Evolutionary conservation across 2,888 invertebrate species (phyloP), one percentile per base, ranked within the genome.

Genomic region (Strigamia crassipes): DNA sequence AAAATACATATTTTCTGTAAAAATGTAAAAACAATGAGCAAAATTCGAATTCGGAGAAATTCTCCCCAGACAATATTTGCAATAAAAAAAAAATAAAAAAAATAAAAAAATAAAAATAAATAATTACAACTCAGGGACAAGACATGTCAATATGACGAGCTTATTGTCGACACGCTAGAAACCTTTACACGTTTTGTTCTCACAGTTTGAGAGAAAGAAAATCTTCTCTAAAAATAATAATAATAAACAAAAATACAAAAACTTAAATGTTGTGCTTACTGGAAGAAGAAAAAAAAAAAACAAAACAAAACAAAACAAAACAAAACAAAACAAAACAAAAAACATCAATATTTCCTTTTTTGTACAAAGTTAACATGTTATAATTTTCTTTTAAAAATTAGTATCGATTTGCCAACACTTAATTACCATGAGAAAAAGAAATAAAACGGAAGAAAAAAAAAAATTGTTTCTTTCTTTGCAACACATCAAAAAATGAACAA

Each of bases 101-200:
- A 51, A 18, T 1, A 51, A 51, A 51, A 18, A 13, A 18, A 18
- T 15, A 4, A 51, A 51, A 51, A 51, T 10, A 51, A 6, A 66
- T 66, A 66, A 66, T 66, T 66, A 66, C 21, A 66, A 66, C 18
- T 66, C 61, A 27, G 8, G 21, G 15, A 66, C 61, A 66, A 21
- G 23, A 23, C 61, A 21, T 23, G 61, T 66, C 61, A 66, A 66
- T 18, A 66, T 66, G 21, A 23, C 61, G 23, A 18, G 61, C 61
- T 66, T 23, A 66, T 12, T 66, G 61, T 21, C n/a, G 61, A 66
- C 61, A 66, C 61, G 61, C 61, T 66, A 66, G 23, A 66, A 66
- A 66, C 61, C n/a, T 66, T 66, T 21, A 5, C 61, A 66, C 18
- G 61, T 66, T 66, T 46, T 21, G 61, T 66, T 66, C 61, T 66